A percentile compares a stretch with the other conserved stretches of the same genome.
These are phyloP conservation scores for Paramuricea clavata DNA, from an alignment of 92 coral and sea anemone species.

Conservation along the genomic window DNA sequence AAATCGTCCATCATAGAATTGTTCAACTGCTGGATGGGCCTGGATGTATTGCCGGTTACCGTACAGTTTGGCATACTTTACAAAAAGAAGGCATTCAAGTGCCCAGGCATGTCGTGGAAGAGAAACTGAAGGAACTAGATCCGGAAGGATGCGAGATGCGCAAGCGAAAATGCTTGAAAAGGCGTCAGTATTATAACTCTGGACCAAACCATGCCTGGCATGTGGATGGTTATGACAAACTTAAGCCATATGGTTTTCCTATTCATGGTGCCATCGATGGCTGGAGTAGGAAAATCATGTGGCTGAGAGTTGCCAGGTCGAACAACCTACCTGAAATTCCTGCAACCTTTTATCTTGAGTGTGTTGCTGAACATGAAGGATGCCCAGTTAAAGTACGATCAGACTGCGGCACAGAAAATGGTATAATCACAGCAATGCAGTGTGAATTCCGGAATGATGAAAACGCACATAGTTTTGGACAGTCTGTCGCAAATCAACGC, in stretches of 20 bases:
- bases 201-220: slow-evolving; percentile 52
- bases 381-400: not conserved
- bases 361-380: not conserved
- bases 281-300: slow-evolving; percentile 41
- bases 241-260: slow-evolving; percentile 42
- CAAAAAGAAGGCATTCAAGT: slow-evolving; percentile 48
- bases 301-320: slow-evolving; percentile 42
- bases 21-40: slow-evolving; percentile 36
- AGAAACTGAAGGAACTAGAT: slow-evolving; percentile 45
- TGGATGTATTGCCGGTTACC: slow-evolving; percentile 38
- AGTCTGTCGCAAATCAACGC: not conserved
- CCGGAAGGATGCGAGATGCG: slow-evolving; percentile 42
- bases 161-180: slow-evolving; percentile 22
- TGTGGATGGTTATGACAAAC: slow-evolving; percentile 50
- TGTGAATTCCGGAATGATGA: not conserved
- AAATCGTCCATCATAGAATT: slow-evolving; percentile 32
- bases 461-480: not conserved
- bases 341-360: not conserved
- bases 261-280: slow-evolving; percentile 54
- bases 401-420: not conserved
- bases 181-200: slow-evolving; percentile 30
- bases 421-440: not conserved
- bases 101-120: slow-evolving; percentile 46
- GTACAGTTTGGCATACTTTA: slow-evolving; percentile 46
- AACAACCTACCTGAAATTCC: slow-evolving; percentile 20